phyloP scores from a whole-genome alignment of 30 jellyfish, hydroid and myxozoan species.

The Turritopsis dohrnii region DNA sequence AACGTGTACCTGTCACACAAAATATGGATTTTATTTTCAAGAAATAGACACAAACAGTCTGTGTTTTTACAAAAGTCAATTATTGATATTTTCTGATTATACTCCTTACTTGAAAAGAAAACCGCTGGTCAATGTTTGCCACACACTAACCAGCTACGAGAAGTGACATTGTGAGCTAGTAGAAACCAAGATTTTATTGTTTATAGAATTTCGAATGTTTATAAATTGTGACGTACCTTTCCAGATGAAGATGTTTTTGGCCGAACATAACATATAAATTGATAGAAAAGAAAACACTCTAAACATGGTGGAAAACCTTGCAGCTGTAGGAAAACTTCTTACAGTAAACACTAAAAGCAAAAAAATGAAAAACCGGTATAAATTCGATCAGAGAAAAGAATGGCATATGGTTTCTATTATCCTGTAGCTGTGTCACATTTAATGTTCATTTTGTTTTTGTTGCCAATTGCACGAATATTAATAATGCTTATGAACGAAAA shows the following conservation, averaged over 20 bases:
- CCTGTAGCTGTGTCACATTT: neutral
- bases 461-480: neutral
- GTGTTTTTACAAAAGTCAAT: no score
- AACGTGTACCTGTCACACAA: constrained; percentile 25
- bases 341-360: neutral
- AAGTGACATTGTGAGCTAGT: neutral
- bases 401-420: neutral
- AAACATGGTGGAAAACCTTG: neutral
- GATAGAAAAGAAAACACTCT: neutral
- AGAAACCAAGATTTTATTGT: neutral
- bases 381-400: neutral
- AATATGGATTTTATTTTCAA: no score
- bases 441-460: neutral
- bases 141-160: no score
- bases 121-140: no score
- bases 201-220: neutral
- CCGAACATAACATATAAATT: neutral
- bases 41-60: no score
- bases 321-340: neutral
- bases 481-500: neutral
- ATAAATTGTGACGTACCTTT: neutral
- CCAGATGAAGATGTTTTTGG: neutral
- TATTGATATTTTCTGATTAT: no score
- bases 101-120: no score
- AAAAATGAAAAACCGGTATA: neutral